A percentile compares a stretch with the other conserved stretches of the same genome.
phyloP scores from a whole-genome alignment of 2,888 invertebrate genomes.

The Nymphalis c-album region DNA sequence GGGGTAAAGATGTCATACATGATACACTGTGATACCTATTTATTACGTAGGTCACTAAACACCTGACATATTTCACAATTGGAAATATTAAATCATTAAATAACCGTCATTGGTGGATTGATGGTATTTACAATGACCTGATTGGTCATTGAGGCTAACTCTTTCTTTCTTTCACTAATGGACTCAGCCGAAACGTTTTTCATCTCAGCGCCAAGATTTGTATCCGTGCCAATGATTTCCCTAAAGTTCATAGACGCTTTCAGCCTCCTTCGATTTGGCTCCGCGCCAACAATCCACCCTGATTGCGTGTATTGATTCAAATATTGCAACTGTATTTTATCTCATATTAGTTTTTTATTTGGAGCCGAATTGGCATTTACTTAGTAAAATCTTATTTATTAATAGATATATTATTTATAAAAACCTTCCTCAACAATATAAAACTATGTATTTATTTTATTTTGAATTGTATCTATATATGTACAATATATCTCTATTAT shows the following conservation, averaged over 20 bases:
- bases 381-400: not conserved
- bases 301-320: slow-evolving; percentile 65
- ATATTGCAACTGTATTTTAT: slow-evolving; percentile 61
- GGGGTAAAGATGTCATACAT: too few species aligned
- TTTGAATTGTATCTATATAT: too few species aligned
- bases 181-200: slow-evolving; percentile 23
- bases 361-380: not conserved
- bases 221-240: slow-evolving; percentile 63
- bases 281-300: slow-evolving; percentile 54
- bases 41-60: too few species aligned
- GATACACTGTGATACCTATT: too few species aligned
- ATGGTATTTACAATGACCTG: not conserved
- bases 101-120: not conserved
- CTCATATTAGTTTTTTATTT: slow-evolving; percentile 34
- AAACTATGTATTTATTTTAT: too few species aligned
- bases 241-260: slow-evolving; percentile 55
- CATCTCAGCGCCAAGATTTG: slow-evolving; percentile 49
- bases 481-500: too few species aligned
- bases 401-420: not conserved
- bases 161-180: slow-evolving; percentile 19
- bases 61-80: not conserved
- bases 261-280: slow-evolving; percentile 49
- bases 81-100: not conserved
- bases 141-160: slow-evolving; percentile 1
- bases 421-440: too few species aligned